phyloP scores from a whole-genome alignment of 2,113 vertebrate species.

The Dicerorhinus sumatrensis region DNA sequence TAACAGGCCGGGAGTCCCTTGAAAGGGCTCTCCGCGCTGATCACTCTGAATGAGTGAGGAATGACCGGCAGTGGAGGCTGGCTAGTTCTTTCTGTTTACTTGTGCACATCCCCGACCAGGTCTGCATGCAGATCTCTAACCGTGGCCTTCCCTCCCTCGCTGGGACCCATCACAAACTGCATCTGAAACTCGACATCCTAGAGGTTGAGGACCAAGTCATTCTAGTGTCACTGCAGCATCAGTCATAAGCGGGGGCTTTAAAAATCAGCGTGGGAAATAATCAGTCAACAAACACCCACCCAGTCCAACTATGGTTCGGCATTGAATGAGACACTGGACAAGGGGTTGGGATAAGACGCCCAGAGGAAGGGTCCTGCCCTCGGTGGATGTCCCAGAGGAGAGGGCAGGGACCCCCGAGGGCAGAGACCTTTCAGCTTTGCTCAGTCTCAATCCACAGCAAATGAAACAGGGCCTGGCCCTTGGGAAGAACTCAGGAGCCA shows the following conservation, averaged over 20 bases:
- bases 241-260: background rate
- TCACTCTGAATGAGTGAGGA: no score
- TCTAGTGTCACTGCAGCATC: background rate
- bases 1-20: background rate
- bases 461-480: background rate
- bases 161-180: background rate
- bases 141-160: background rate
- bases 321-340: background rate
- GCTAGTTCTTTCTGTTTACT: fast-evolving
- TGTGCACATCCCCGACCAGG: fast-evolving
- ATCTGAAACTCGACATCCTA: background rate
- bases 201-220: background rate
- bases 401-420: background rate
- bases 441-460: no score
- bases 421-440: background rate
- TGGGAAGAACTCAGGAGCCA: background rate
- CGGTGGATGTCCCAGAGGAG: background rate
- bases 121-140: background rate
- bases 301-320: background rate
- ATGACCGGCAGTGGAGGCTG: fast-evolving
- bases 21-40: background rate
- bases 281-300: background rate
- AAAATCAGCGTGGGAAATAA: background rate
- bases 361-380: background rate
- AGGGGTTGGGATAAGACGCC: background rate